Percentiles rank a stretch among this genome's conserved stretches.
Evolutionary conservation across 37 sponge, comb jelly and placozoan species (phyloP).

Genomic region (Ianthella basta): DNA sequence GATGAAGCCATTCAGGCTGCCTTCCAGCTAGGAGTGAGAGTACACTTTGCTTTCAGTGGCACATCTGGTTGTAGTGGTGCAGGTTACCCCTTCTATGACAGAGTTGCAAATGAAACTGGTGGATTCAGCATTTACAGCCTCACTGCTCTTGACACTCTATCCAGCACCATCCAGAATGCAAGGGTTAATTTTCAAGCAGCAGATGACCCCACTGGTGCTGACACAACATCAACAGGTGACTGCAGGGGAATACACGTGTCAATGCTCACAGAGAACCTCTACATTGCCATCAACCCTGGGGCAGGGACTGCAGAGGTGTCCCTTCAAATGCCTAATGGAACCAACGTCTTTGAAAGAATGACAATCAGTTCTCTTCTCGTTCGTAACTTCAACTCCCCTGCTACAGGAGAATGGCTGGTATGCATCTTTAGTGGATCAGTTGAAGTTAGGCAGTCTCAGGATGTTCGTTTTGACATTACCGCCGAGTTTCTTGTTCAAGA

Average conservation of each 20-base stretch:
- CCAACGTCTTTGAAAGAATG: neutral
- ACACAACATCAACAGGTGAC: neutral
- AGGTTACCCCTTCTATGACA: slow-evolving; percentile 3
- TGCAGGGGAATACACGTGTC: slow-evolving; percentile 13
- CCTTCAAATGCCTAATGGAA: neutral
- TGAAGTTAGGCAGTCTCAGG: slow-evolving; percentile 12
- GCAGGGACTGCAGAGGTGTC: neutral
- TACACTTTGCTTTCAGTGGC: slow-evolving; percentile 18
- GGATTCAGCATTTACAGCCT: slow-evolving; percentile 10
- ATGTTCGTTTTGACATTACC: slow-evolving; percentile 8
- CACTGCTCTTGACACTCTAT: neutral
- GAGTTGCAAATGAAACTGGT: slow-evolving; percentile 5
- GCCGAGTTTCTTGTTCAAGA: slow-evolving; percentile 13
- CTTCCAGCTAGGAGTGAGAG: neutral
- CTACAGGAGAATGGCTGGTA: neutral
- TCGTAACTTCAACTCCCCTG: neutral
- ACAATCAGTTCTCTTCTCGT: neutral
- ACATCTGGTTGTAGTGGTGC: slow-evolving; percentile 4
- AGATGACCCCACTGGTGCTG: neutral
- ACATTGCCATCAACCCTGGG: slow-evolving; percentile 18
- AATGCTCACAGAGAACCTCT: neutral
- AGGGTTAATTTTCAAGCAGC: neutral
- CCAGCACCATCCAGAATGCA: neutral
- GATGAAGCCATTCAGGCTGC: slow-evolving; percentile 15
- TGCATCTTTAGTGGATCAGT: slow-evolving; percentile 9